These are phyloP conservation scores for Pangasius djambal DNA, from an alignment of 2,797 vertebrate genomes.

Conservation along the genomic window DNA sequence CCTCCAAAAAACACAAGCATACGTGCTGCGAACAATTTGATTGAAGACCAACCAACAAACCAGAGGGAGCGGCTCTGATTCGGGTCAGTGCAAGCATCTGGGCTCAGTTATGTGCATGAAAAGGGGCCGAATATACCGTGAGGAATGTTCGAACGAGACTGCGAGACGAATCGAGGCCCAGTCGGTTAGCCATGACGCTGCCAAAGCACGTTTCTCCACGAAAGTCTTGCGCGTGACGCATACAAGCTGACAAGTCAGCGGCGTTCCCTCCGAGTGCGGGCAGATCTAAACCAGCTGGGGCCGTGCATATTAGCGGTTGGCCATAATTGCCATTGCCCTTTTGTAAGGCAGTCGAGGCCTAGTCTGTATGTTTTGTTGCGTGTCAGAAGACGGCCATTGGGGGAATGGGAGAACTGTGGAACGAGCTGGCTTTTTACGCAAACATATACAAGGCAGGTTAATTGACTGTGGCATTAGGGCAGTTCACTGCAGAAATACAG, in stretches of 20 bases:
- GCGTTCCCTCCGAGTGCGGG: constrained; percentile 59
- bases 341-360: constrained; percentile 46
- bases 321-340: constrained; percentile 68
- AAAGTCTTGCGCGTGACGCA: constrained; percentile 61
- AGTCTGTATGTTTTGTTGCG: constrained; percentile 60
- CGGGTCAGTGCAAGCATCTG: constrained; percentile 66
- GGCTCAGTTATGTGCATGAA: constrained; percentile 57
- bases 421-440: constrained; percentile 32
- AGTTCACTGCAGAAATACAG: constrained; percentile 56
- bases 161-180: constrained; percentile 59
- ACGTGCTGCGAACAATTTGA: constrained; percentile 22
- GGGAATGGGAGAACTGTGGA: constrained; percentile 61
- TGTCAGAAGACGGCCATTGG: constrained; percentile 45
- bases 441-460: constrained; percentile 27
- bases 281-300: constrained; percentile 76
- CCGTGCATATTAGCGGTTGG: constrained; percentile 65
- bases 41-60: constrained; percentile 59
- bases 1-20: constrained; percentile 26
- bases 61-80: constrained; percentile 59
- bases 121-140: constrained; percentile 61
- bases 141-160: constrained; percentile 67
- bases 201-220: constrained; percentile 72
- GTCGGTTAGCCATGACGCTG: constrained; percentile 57
- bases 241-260: constrained; percentile 62
- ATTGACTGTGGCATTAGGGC: constrained; percentile 57